phyloP scores from a whole-genome alignment of 2,797 vertebrate species.

The Rhinatrema bivittatum region DNA sequence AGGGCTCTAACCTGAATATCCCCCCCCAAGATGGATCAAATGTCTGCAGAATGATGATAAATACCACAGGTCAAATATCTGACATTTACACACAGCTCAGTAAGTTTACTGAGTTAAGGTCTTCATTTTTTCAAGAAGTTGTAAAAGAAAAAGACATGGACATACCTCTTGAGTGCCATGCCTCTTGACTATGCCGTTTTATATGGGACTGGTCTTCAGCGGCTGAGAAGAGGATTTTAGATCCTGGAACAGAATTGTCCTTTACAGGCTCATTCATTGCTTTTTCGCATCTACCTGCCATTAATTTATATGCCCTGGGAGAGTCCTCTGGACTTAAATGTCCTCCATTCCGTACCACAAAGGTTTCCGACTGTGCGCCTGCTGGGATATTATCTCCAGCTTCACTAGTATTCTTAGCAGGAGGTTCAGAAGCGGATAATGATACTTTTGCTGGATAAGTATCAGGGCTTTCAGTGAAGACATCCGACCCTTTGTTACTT shows the following conservation, averaged over 20 bases:
- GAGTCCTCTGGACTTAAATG: conserved; percentile 7
- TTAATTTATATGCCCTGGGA: conserved; percentile 24
- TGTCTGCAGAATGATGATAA: too few relatives aligned
- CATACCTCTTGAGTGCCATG: conserved; percentile 48
- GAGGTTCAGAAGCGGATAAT: conserved; percentile 28
- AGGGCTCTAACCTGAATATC: too few relatives aligned
- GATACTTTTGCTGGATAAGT: conserved; percentile 34
- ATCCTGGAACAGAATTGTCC: conserved; percentile 22
- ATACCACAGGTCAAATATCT: too few relatives aligned
- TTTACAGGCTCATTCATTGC: conserved; percentile 8
- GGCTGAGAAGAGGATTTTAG: conserved; percentile 23
- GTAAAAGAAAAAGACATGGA: not conserved
- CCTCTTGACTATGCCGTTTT: conserved; percentile 34
- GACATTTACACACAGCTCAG: too few relatives aligned
- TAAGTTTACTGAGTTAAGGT: too few relatives aligned
- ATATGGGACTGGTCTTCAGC: conserved; percentile 34
- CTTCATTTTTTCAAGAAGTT: too few relatives aligned
- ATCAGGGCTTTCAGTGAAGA: conserved; percentile 34
- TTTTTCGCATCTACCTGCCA: conserved; percentile 17
- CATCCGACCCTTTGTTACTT: conserved; percentile 10
- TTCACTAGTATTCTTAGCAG: conserved; percentile 6
- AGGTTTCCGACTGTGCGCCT: conserved; percentile 15
- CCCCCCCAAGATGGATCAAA: too few relatives aligned
- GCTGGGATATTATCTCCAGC: conserved; percentile 7
- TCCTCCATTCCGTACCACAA: conserved; percentile 9